Percentiles rank a stretch among this genome's conserved stretches.
phyloP scores from a whole-genome alignment of 2,113 vertebrate species.

The Scortum barcoo region DNA sequence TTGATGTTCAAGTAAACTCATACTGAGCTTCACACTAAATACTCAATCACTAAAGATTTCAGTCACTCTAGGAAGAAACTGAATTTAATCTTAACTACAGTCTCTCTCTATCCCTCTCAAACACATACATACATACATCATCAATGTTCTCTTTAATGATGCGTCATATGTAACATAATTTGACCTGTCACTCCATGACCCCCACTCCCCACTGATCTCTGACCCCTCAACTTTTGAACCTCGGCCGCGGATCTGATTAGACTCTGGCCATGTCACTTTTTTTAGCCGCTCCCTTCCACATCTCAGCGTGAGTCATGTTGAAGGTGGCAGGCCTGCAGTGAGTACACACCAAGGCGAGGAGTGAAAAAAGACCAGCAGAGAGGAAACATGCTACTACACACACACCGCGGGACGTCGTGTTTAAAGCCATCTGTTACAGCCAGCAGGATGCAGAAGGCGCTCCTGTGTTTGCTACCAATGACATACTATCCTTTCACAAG shows the following conservation, averaged over 20 bases:
- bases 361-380: conserved; percentile 34
- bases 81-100: not conserved
- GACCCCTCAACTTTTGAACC: conserved; percentile 53
- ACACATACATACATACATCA: not conserved
- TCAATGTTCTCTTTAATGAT: not conserved
- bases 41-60: conserved; percentile 35
- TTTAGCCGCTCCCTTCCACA: conserved; percentile 21
- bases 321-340: conserved; percentile 52
- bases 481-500: conserved; percentile 32
- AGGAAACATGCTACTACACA: conserved; percentile 47
- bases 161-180: conserved; percentile 7
- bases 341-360: conserved; percentile 28
- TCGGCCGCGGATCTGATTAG: conserved; percentile 34
- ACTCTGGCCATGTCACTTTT: conserved; percentile 34
- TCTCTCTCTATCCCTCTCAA: too few species aligned
- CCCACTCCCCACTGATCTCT: conserved; percentile 28
- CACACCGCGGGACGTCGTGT: conserved; percentile 43
- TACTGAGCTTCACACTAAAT: conserved; percentile 47
- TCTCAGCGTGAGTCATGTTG: conserved; percentile 55
- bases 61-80: not conserved
- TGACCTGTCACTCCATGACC: conserved; percentile 21
- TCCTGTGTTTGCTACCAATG: conserved; percentile 51
- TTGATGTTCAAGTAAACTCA: conserved; percentile 58
- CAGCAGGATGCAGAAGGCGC: conserved; percentile 39
- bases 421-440: conserved; percentile 70